Evolutionary conservation across 2,113 vertebrate species (phyloP).

Genomic region (Gnathonemus echidnorhynchus): DNA sequence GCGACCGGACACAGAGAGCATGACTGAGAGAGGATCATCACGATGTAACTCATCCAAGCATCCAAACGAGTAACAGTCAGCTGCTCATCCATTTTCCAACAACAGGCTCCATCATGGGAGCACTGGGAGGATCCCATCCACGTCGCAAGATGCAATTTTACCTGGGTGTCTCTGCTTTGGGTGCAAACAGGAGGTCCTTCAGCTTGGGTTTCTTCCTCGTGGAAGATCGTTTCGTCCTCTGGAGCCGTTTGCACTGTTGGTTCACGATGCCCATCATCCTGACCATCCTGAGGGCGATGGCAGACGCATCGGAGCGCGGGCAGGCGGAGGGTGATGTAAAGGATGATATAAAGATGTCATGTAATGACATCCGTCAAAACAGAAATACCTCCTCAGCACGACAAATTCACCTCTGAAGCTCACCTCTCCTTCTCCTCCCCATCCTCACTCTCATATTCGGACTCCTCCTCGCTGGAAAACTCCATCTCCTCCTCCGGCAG

Average conservation of each 20-base stretch:
- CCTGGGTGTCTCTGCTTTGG: slow-evolving; percentile 70
- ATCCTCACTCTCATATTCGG: slow-evolving; percentile 87
- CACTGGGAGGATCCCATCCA: background rate
- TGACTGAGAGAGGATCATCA: background rate
- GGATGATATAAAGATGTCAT: background rate
- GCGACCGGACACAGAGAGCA: background rate
- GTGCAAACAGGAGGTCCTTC: slow-evolving; percentile 77
- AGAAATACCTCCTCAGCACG: background rate
- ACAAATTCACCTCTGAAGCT: background rate
- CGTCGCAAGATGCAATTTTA: slow-evolving; percentile 43
- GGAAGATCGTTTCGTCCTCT: slow-evolving; percentile 66
- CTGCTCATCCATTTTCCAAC: background rate
- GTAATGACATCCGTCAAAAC: background rate
- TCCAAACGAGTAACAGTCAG: background rate
- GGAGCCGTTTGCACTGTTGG: slow-evolving; percentile 80
- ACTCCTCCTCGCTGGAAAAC: slow-evolving; percentile 71
- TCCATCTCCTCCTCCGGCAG: slow-evolving; percentile 76
- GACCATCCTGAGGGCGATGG: slow-evolving; percentile 65
- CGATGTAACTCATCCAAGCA: background rate
- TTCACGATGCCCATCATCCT: slow-evolving; percentile 87
- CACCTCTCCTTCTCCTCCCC: slow-evolving; percentile 90
- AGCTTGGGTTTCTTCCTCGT: slow-evolving; percentile 84
- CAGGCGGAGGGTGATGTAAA: background rate
- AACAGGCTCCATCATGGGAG: background rate
- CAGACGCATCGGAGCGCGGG: background rate